A percentile compares a stretch with the other conserved stretches of the same genome.
These are phyloP conservation scores for Peromyscus attwateri DNA, from an alignment of 2,797 vertebrate species.

Conservation along the genomic window DNA sequence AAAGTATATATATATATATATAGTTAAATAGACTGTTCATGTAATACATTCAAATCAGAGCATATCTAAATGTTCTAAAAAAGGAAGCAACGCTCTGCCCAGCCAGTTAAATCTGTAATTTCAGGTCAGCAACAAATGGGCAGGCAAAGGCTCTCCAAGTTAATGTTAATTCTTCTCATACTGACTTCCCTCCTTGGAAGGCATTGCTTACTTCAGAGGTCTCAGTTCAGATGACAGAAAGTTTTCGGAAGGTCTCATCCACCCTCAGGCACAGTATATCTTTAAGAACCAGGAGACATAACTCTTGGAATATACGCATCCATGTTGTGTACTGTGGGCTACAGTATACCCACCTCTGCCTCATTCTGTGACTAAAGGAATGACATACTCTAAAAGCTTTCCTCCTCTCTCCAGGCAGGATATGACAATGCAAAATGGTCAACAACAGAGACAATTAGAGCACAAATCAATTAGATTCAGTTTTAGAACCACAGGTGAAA, in stretches of 20 bases:
- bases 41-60: slow-evolving; percentile 66
- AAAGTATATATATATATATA: slow-evolving; percentile 49
- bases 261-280: neutral
- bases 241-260: neutral
- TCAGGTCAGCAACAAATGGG: neutral
- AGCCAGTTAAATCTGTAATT: slow-evolving; percentile 46
- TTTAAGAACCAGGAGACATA: neutral
- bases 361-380: neutral
- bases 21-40: slow-evolving; percentile 61
- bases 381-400: neutral
- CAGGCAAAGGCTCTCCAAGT: neutral
- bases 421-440: neutral
- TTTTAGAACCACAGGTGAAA: neutral
- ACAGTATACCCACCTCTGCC: neutral
- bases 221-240: neutral
- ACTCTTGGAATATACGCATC: neutral
- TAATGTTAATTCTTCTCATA: neutral
- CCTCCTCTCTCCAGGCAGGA: neutral
- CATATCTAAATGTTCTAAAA: slow-evolving; percentile 40
- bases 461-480: neutral
- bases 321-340: neutral
- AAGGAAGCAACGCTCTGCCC: neutral
- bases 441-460: neutral
- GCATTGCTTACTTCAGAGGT: neutral
- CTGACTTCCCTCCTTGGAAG: neutral